Evolutionary conservation across 2,888 invertebrate genomes (phyloP).

Genomic region (Auanema freiburgensis): DNA sequence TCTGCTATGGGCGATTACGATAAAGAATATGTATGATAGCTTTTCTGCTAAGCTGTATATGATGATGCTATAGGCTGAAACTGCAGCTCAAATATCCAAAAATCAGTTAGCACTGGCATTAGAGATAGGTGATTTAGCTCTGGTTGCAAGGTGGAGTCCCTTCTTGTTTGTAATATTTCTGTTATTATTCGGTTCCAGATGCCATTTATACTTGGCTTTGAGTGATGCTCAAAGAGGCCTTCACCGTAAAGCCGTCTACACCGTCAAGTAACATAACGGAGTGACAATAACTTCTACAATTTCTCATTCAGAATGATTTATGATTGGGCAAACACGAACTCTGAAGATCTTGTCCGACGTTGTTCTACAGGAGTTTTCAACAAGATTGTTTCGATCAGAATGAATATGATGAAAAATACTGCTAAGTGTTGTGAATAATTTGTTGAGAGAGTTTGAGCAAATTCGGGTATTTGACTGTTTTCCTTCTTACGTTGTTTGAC

Average conservation of each 20-base stretch:
- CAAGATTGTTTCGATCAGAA: conserved; percentile 6
- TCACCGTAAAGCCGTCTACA: conserved; percentile 64
- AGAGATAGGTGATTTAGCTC: conserved; percentile 79
- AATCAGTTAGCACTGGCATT: conserved; percentile 81
- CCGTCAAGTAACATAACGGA: conserved; percentile 26
- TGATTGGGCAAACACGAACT: conserved; percentile 4
- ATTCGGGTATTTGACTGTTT: background rate
- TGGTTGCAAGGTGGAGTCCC: conserved; percentile 73
- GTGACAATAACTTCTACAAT: background rate
- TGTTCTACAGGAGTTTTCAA: background rate
- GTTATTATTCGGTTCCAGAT: conserved; percentile 67
- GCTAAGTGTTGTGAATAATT: no score
- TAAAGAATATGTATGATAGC: conserved; percentile 24
- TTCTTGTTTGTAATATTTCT: background rate
- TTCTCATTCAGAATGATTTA: conserved; percentile 15
- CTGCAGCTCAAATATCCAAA: conserved; percentile 73
- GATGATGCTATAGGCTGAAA: conserved; percentile 74
- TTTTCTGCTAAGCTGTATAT: background rate
- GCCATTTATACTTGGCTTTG: conserved; percentile 82
- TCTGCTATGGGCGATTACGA: conserved; percentile 88
- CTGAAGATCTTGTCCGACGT: conserved; percentile 7
- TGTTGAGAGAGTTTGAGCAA: no score
- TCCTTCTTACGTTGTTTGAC: background rate
- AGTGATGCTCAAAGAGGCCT: conserved; percentile 82
- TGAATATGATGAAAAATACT: no score